Conservation (phyloP, 2,797 vertebrate genomes). For the Sebastes nivosus region DNA sequence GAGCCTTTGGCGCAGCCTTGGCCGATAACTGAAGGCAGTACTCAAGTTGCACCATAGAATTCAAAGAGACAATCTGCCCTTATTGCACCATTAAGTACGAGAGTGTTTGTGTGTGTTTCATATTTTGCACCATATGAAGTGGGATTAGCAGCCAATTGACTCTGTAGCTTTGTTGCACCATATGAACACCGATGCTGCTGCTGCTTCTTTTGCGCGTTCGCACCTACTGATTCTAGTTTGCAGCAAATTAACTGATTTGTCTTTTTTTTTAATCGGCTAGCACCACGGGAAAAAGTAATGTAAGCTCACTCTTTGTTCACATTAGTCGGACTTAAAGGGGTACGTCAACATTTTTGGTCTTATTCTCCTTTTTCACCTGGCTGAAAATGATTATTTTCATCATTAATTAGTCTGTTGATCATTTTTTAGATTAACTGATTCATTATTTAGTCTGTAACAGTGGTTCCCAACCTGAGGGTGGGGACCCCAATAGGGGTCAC, state of each 20-base stretch:
- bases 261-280: conserved; percentile 40
- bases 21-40: conserved; percentile 75
- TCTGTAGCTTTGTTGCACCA: conserved; percentile 59
- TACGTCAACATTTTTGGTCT: conserved; percentile 23
- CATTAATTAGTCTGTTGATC: background rate
- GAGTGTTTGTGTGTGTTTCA: conserved; percentile 55
- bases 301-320: conserved; percentile 11
- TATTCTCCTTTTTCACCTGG: background rate
- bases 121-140: conserved; percentile 79
- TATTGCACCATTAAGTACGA: conserved; percentile 75
- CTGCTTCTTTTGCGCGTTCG: conserved; percentile 38
- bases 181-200: conserved; percentile 44
- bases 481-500: background rate
- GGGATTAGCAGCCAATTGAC: conserved; percentile 74
- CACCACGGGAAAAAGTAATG: conserved; percentile 63
- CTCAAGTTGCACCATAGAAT: conserved; percentile 74
- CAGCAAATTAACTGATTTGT: conserved; percentile 41
- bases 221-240: conserved; percentile 35
- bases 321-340: conserved; percentile 15
- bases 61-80: conserved; percentile 76
- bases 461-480: background rate
- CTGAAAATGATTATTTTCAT: background rate
- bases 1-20: conserved; percentile 76
- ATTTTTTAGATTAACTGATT: background rate
- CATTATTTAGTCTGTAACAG: background rate